These are phyloP conservation scores for Eupeodes corollae DNA, from an alignment of 1,140 invertebrate species.

Conservation along the genomic window DNA sequence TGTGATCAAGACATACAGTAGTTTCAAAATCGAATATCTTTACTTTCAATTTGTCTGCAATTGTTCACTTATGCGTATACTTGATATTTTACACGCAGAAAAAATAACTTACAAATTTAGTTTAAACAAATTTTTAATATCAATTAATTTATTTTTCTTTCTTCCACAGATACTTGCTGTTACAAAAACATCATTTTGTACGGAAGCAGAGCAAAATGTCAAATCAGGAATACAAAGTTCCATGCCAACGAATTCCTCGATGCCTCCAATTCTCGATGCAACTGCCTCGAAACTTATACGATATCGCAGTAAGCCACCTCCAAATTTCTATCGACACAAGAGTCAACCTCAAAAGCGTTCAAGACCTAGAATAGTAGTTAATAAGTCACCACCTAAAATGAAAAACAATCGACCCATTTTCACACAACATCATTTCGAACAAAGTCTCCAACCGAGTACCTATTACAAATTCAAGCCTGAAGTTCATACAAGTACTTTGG, in stretches of 20 bases:
- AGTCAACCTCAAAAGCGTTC: conserved; percentile 8
- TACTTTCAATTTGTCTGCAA: too few species aligned
- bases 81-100: too few species aligned
- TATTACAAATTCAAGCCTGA: too few species aligned
- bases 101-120: too few species aligned
- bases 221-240: neutral
- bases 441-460: too few species aligned
- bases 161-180: neutral
- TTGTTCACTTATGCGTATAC: too few species aligned
- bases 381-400: conserved; percentile 21
- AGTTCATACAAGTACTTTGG: too few species aligned
- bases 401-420: conserved; percentile 19
- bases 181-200: neutral
- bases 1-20: too few species aligned
- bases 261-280: conserved; percentile 2
- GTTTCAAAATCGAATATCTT: too few species aligned
- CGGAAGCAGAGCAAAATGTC: neutral
- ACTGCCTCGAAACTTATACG: conserved; percentile 20
- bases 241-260: neutral
- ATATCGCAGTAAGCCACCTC: conserved; percentile 22
- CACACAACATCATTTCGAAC: too few species aligned
- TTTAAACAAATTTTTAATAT: too few species aligned
- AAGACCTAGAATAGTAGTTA: conserved; percentile 16
- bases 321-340: conserved; percentile 6
- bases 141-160: neutral